A percentile compares a stretch with the other conserved stretches of the same genome.
Evolutionary conservation across 2,113 vertebrate species (phyloP).

Genomic region (Corythornis cristatus): DNA sequence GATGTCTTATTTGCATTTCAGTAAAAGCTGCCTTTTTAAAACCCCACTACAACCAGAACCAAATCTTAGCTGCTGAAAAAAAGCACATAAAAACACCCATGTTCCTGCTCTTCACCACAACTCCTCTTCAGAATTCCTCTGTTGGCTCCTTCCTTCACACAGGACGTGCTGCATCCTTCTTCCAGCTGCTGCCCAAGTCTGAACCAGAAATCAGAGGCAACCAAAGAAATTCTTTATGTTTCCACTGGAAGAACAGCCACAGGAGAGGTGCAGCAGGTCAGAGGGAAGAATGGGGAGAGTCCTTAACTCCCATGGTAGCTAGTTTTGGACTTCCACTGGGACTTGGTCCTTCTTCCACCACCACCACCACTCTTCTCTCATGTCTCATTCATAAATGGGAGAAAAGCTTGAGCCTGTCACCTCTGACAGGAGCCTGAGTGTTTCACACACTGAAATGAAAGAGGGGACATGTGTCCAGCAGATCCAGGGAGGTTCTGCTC

Average conservation of each 20-base stretch:
- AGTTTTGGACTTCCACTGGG: not conserved
- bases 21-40: slow-evolving; percentile 42
- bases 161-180: not conserved
- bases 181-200: slow-evolving; percentile 4
- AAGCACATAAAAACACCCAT: not conserved
- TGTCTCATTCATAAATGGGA: not conserved
- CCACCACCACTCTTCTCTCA: not conserved
- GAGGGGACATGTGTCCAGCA: too few relatives aligned
- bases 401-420: not conserved
- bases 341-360: not conserved
- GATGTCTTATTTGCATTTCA: slow-evolving; percentile 45
- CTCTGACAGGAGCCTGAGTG: not conserved
- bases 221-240: not conserved
- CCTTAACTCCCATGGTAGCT: not conserved
- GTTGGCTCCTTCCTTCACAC: not conserved
- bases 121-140: not conserved
- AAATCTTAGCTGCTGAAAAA: not conserved
- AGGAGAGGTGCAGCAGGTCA: not conserved
- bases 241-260: slow-evolving; percentile 7
- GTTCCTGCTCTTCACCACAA: not conserved
- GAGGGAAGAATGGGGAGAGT: not conserved
- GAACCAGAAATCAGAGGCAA: not conserved
- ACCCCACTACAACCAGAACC: not conserved
- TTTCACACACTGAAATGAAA: too few relatives aligned
- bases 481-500: too few relatives aligned